phyloP scores from a whole-genome alignment of 2,797 vertebrate species.

The Scyliorhinus canicula region DNA sequence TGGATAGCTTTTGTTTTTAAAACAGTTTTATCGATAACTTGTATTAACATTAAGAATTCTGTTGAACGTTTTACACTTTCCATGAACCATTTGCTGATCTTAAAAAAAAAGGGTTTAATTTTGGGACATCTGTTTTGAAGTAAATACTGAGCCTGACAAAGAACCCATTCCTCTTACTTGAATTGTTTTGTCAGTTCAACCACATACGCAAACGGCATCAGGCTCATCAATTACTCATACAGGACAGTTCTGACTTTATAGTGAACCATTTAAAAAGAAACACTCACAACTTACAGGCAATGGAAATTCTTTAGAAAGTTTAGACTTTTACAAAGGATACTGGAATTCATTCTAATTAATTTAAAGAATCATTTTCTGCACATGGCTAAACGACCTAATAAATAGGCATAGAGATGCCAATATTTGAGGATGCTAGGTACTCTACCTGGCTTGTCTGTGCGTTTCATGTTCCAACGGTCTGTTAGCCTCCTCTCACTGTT shows the following conservation, averaged over 20 bases:
- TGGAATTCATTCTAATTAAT: not conserved
- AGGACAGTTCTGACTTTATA: not conserved
- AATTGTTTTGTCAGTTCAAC: not conserved
- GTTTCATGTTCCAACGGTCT: constrained; percentile 83
- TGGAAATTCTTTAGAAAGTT: not conserved
- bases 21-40: not conserved
- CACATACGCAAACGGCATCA: not conserved
- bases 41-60: not conserved
- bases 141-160: not conserved
- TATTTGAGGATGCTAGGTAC: constrained; percentile 12
- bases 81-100: not conserved
- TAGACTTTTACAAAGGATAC: not conserved
- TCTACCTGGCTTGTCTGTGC: constrained; percentile 75
- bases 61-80: not conserved
- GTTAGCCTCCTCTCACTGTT: constrained; percentile 77
- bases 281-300: not conserved
- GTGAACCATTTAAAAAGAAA: not conserved
- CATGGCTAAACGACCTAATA: not conserved
- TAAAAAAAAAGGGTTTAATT: not conserved
- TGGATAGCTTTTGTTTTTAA: not conserved
- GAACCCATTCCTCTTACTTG: not conserved
- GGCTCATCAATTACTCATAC: not conserved
- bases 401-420: not conserved
- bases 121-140: not conserved
- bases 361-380: not conserved